Evolutionary conservation across 2,888 invertebrate species (phyloP), one percentile per base, ranked within the genome.

Genomic region (Mesorhabditis spiculigera): DNA sequence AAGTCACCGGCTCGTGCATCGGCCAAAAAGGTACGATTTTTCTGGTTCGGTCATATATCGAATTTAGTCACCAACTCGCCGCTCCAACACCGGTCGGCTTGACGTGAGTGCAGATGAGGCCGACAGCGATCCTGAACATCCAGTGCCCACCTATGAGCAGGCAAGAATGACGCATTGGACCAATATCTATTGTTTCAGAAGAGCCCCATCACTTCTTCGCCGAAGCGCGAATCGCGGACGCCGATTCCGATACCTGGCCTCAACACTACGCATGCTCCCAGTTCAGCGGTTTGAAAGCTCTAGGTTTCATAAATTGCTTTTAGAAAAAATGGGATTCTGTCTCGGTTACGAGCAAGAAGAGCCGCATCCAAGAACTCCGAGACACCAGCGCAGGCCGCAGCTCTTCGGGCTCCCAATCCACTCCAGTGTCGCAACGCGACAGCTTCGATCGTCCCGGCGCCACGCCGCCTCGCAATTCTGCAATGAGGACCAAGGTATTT

Each of bases 361-460:
- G 58, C 58, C 58, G 58, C 58, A 50, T 13, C 3, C n/a, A 50
- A 13, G 58, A 50, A 50, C 10, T 13, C n/a, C 10, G n/a, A n/a
- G 44, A 65, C 42, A n/a, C n/a, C 71, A 41, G 42, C 28, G 16
- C 13, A 65, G 5, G n/a, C 68, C 2, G 65, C 10, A 63, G 42
- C 28, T 62, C 71, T 5, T 68, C 71, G 5, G 63, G 69, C 4
- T n/a, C 67, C 63, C 72, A 68, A 6, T 66, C 72, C 5, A 68
- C 70, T 6, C 72, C 72, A 6, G 61, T 43, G 45, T 65, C 64
- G 4, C 62, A 69, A 65, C 69, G 5, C 68, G 70, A n/a, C 67
- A 70, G 16, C 70, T 74, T 41, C 45, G 75, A 75, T 66, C 71
- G 73, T 4, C 75, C 75, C 3, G 75, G 75, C 4, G 73, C 72